phyloP scores from a whole-genome alignment of 2,888 invertebrate genomes.

The Drosophila planitibia region DNA sequence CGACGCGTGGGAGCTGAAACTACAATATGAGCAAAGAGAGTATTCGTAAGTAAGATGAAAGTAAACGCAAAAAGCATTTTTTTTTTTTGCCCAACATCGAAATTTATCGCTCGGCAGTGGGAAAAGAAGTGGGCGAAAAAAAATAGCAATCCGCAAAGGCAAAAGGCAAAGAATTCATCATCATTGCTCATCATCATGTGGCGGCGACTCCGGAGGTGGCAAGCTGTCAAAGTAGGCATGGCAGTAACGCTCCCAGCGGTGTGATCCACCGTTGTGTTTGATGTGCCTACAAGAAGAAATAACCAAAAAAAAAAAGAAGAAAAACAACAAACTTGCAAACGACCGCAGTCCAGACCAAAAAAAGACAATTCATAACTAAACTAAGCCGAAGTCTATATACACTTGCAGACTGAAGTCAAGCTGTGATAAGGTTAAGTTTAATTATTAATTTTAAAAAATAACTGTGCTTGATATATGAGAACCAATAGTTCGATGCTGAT shows the following conservation, averaged over 20 bases:
- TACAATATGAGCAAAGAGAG: slow-evolving; percentile 32
- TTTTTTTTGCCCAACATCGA: slow-evolving; percentile 19
- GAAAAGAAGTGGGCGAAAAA: not conserved
- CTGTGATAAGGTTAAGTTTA: not conserved
- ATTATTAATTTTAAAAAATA: not conserved
- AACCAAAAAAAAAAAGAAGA: not conserved
- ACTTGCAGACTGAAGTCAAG: not conserved
- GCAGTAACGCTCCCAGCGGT: slow-evolving; percentile 60
- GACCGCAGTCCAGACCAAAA: slow-evolving; percentile 36
- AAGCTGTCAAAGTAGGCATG: slow-evolving; percentile 58
- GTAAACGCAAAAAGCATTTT: slow-evolving; percentile 66
- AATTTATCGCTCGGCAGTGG: slow-evolving; percentile 54
- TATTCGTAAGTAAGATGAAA: slow-evolving; percentile 62
- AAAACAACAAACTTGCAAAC: slow-evolving; percentile 38
- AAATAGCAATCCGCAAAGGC: slow-evolving; percentile 57
- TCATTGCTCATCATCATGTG: slow-evolving; percentile 65
- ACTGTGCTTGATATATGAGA: not conserved
- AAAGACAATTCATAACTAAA: not conserved
- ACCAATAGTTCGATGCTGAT: not conserved
- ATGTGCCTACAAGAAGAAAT: slow-evolving; percentile 48
- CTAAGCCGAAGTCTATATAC: not conserved
- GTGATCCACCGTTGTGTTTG: slow-evolving; percentile 65
- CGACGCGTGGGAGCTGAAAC: slow-evolving; percentile 40
- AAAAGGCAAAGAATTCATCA: slow-evolving; percentile 75
- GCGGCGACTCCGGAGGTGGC: slow-evolving; percentile 32